These are phyloP conservation scores for Catostomus latipinnis DNA, from an alignment of 2,797 vertebrate genomes.

Conservation along the genomic window DNA sequence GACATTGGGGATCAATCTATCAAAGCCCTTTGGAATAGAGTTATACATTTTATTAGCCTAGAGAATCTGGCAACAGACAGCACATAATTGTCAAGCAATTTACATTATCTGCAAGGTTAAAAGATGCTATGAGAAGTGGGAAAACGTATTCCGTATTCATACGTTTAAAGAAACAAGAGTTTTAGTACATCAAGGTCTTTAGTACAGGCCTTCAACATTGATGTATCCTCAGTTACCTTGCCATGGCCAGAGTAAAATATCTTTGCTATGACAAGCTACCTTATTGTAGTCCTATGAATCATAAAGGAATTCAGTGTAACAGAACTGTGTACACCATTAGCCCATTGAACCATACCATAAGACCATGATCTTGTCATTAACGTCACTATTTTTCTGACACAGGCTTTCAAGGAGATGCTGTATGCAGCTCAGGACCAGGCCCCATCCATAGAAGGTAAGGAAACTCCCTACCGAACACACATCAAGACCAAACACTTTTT, in stretches of 20 bases:
- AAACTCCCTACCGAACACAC: conserved; percentile 49
- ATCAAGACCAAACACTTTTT: background rate
- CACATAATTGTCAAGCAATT: conserved; percentile 54
- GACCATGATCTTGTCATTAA: conserved; percentile 9
- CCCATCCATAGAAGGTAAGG: conserved; percentile 96
- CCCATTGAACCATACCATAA: background rate
- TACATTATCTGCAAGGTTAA: conserved; percentile 61
- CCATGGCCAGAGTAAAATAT: background rate
- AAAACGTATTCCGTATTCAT: conserved; percentile 2
- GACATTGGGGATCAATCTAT: background rate
- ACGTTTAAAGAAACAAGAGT: conserved; percentile 3
- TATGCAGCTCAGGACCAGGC: conserved; percentile 98
- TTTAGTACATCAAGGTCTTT: too few species aligned
- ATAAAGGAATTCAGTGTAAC: background rate
- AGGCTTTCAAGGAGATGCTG: conserved; percentile 99
- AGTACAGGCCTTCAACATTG: too few species aligned
- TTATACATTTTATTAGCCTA: background rate
- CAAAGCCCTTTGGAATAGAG: background rate
- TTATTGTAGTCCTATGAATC: background rate
- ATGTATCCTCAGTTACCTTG: conserved; percentile 14
- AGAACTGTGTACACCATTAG: conserved; percentile 11
- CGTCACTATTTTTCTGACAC: conserved; percentile 53
- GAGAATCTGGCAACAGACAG: conserved; percentile 42
- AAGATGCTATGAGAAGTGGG: conserved; percentile 41
- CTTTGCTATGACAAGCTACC: background rate